Evolutionary conservation across 2,888 invertebrate genomes (phyloP), one percentile per base, ranked within the genome.

Genomic region (Cephus runcator): DNA sequence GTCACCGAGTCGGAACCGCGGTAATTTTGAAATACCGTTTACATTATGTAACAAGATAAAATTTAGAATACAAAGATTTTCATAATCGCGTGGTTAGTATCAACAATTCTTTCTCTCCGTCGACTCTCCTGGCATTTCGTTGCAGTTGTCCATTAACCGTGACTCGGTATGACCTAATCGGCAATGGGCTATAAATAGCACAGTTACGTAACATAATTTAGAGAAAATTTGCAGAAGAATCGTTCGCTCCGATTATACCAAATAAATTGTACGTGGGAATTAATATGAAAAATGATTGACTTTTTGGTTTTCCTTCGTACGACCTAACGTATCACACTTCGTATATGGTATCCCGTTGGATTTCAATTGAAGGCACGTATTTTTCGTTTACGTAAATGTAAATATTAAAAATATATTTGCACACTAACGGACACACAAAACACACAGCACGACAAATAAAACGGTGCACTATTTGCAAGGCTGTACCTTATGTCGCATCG

Each of bases 301-400:
- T 12, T 35, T 12, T 35, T 35, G 0, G 0, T 0, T 6, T 40
- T 2, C 1, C 1, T 40, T 15, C 15, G 0, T 6, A 15, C 6
- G 15, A 40, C 4, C 2, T 15, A 40, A 40, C 40, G 4, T 36
- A 36, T 36, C 4, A 15, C 0, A 0, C 12, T 12, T 1, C 40
- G 40, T 40, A 40, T 4, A 12, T 36, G 4, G 15, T 40, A 1
- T 12, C 12, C 6, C 15, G 40, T 40, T 40, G 1, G 15, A 15
- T 15, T 15, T 40, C 6, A 40, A 40, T 15, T 2, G 6, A 2
- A 40, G 2, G 15, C 15, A 40, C 15, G 40, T 40, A 15, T 15
- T 15, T 40, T 15, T 40, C 6, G 15, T 40, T 15, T 40, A 15
- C 15, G 40, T 15, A 23, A 56, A 23, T 6, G 15, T 56, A 2